phyloP scores from a whole-genome alignment of 2,888 invertebrate species.

The Drosophila longiperda region DNA sequence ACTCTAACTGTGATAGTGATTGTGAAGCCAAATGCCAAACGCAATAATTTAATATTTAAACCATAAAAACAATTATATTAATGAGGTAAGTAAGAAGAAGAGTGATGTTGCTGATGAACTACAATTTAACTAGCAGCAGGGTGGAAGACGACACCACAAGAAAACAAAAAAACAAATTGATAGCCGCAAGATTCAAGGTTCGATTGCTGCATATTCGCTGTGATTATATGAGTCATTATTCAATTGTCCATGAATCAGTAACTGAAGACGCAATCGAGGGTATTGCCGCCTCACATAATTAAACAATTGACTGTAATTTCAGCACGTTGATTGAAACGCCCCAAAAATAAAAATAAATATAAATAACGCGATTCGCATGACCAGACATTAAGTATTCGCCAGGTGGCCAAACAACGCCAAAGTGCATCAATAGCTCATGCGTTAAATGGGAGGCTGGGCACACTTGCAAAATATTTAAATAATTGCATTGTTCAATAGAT shows the following conservation, averaged over 20 bases:
- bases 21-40: constrained; percentile 36
- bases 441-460: constrained; percentile 17
- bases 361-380: constrained; percentile 16
- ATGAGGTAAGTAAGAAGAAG: constrained; percentile 18
- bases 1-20: constrained; percentile 17
- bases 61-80: constrained; percentile 70
- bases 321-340: constrained; percentile 65
- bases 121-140: constrained; percentile 36
- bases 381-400: constrained; percentile 50
- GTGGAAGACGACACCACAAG: constrained; percentile 48
- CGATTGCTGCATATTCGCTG: constrained; percentile 66
- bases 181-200: constrained; percentile 68
- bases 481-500: constrained; percentile 58
- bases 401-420: constrained; percentile 25
- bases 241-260: constrained; percentile 47
- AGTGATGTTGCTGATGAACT: constrained; percentile 34
- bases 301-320: constrained; percentile 77
- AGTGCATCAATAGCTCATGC: constrained; percentile 24
- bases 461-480: constrained; percentile 57
- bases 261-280: constrained; percentile 44
- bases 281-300: constrained; percentile 69
- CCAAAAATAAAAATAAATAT: constrained; percentile 25
- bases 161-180: constrained; percentile 38
- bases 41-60: constrained; percentile 71
- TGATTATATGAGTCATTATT: constrained; percentile 73